A percentile compares a stretch with the other conserved stretches of the same genome.
phyloP scores from a whole-genome alignment of 2,888 invertebrate genomes.

The Molorchus minor region DNA sequence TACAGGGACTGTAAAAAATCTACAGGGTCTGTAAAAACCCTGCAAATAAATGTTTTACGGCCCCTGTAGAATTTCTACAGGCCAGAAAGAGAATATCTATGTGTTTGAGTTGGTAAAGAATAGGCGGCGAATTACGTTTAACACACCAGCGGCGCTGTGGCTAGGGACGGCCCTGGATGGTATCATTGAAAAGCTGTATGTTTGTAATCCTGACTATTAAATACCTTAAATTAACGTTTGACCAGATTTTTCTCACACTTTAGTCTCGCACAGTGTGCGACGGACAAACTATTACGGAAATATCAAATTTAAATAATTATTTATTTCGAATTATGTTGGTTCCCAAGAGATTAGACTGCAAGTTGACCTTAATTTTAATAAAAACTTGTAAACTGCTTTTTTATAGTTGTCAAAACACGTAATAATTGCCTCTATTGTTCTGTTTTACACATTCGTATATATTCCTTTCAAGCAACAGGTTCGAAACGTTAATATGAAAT shows the following conservation, averaged over 20 bases:
- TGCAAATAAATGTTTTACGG: too few species aligned
- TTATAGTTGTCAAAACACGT: conserved; percentile 8
- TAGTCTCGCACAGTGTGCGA: not conserved
- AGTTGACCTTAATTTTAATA: conserved; percentile 3
- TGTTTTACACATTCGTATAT: conserved; percentile 4
- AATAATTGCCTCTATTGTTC: conserved; percentile 14
- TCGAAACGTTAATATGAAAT: not conserved
- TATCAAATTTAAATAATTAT: not conserved
- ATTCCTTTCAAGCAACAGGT: conserved; percentile 4
- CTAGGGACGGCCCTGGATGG: too few species aligned
- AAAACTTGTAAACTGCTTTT: conserved; percentile 10
- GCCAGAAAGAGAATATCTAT: too few species aligned
- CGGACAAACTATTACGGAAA: not conserved
- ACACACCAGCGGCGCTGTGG: too few species aligned
- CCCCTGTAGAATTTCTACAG: too few species aligned
- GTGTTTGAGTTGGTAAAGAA: too few species aligned
- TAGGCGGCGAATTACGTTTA: too few species aligned
- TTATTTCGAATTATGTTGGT: conserved; percentile 4
- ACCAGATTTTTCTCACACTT: not conserved
- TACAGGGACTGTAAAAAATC: too few species aligned
- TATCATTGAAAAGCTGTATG: not conserved
- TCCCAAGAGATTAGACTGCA: conserved; percentile 13
- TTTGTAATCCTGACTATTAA: not conserved
- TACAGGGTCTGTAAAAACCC: too few species aligned
- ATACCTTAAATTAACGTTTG: not conserved